Base-by-base conservation (phyloP, 2,797 vertebrate species). In the Enteromius fasciolatus region DNA sequence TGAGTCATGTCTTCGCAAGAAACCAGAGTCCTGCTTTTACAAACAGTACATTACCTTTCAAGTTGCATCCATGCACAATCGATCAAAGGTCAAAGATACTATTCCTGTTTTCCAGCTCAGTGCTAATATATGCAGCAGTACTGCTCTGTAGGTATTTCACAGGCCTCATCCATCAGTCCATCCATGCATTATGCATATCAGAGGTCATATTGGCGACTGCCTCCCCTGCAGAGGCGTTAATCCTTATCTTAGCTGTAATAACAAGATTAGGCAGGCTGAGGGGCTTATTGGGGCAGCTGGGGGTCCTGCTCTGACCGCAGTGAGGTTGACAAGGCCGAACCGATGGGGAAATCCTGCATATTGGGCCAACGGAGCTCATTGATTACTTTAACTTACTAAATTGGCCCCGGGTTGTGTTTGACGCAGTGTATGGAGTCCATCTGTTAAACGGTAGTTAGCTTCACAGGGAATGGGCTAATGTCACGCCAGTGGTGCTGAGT, bases 161-260 rank as follows among this genome's bases (percentile, higher is more conserved):
- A 76, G 67, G 77, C 78, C 86, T 87, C 85, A 87, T 89, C 86
- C 87, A 88, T 89, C 85, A 89, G 87, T 88, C 85, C 69, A 86
- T 86, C 86, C 86, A 88, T 90, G 87, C 86, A 87, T 89, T 88
- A 87, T 87, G 84, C 81, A 88, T 88, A 89, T 89, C 87, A 85
- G 82, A 78, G 86, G 86, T 89, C 86, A 86, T 80, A 85, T 85
- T 86, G 86, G 80, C 70, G 84, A 50, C 86, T 80, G 76, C 79
- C 83, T 87, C 79, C 78, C 80, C 76, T 82, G 83, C 81, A 84
- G 82, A 85, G 80, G 81, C 78, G 85, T 83, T 88, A 88, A 89
- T 88, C 87, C 88, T 87, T 89, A 85, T 87, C 89, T 90, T 87
- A 88, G 84, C 86, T 88, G 83, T 89, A 88, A 88, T 88, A 89